Conservation (phyloP, 2,888 invertebrate species). For the Lasioglossum leucozonium region DNA sequence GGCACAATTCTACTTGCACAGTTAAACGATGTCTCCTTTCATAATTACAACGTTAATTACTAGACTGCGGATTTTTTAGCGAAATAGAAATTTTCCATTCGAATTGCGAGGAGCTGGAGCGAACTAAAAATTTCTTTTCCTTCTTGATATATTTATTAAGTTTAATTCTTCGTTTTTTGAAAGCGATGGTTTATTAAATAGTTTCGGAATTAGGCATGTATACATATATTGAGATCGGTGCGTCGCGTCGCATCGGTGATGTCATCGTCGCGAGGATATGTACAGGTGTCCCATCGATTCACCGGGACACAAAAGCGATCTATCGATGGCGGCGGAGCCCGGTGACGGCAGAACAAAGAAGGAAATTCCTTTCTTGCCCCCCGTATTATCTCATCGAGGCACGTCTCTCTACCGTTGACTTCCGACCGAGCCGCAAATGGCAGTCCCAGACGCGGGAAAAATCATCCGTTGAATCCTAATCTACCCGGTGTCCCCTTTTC, state of each 20-base stretch:
- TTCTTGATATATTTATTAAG: too few relatives aligned
- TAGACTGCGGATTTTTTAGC: too few relatives aligned
- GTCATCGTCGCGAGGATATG: background rate
- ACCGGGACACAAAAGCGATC: background rate
- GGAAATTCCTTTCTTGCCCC: conserved; percentile 34
- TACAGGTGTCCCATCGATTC: conserved; percentile 7
- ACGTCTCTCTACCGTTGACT: conserved; percentile 73
- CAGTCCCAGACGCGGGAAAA: conserved; percentile 66
- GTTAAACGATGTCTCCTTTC: too few relatives aligned
- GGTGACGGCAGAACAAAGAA: conserved; percentile 39
- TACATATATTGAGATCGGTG: background rate
- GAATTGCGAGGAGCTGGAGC: too few relatives aligned
- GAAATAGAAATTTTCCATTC: too few relatives aligned
- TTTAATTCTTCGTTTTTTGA: background rate
- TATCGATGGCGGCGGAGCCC: background rate
- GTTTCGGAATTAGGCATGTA: background rate
- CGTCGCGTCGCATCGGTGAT: background rate
- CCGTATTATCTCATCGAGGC: conserved; percentile 65
- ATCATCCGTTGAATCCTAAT: conserved; percentile 75
- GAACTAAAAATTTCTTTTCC: too few relatives aligned
- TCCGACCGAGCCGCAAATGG: conserved; percentile 77
- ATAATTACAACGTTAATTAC: too few relatives aligned
- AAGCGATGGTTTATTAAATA: background rate
- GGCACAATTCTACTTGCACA: too few relatives aligned
- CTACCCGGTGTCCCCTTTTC: conserved; percentile 66